Conservation (phyloP, 2,113 vertebrate species). For the Alces alces region DNA sequence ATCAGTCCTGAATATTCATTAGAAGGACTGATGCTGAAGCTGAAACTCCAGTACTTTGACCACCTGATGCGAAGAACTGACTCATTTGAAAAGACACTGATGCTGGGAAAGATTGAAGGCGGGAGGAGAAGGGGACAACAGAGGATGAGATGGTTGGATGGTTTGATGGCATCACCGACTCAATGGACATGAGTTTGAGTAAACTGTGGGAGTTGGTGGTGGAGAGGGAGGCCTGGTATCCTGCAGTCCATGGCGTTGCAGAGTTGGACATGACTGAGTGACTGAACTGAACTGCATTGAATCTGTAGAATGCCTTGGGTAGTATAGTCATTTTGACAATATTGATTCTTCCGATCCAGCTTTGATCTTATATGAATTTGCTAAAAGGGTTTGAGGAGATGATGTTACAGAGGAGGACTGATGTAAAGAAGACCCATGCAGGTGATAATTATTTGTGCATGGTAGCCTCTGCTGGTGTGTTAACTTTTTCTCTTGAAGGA, state of each 20-base stretch:
- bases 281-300: neutral
- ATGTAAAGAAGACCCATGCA: neutral
- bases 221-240: neutral
- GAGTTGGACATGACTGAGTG: neutral
- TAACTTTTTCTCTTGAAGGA: slow-evolving; percentile 14
- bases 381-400: neutral
- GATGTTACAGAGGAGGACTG: neutral
- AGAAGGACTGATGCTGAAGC: neutral
- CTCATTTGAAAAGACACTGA: neutral
- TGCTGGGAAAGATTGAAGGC: neutral
- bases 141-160: neutral
- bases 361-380: neutral
- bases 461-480: neutral
- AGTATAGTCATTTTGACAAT: neutral
- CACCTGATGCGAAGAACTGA: neutral
- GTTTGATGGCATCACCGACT: neutral
- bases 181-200: neutral
- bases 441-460: neutral
- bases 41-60: neutral
- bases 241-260: neutral
- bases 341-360: neutral
- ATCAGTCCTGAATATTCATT: neutral
- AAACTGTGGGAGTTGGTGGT: neutral
- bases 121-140: neutral
- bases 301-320: neutral